Base-by-base conservation (phyloP, 2,888 invertebrate species). In the Plemyria rubiginata region DNA sequence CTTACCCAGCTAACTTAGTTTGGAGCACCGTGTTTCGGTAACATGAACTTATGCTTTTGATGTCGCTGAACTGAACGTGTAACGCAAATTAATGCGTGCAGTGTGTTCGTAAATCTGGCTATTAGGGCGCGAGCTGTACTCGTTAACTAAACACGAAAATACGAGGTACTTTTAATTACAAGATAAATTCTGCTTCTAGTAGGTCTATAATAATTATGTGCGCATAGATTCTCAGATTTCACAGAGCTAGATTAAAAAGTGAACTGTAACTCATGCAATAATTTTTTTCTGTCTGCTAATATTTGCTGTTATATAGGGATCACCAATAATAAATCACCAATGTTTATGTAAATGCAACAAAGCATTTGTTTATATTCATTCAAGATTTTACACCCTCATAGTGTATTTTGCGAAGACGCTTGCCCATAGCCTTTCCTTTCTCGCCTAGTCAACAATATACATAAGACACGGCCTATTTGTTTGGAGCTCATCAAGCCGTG, bases 101-200 rank as follows among this genome's bases (percentile, higher is more conserved):
- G 41, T 60, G 62, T 59, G 65, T 70, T 61, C 70, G 59, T 75
- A 74, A 74, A 76, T 75, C 68, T 66, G 65, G 59, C 68, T 68
- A 72, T 73, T 71, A 73, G 65, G 63, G 56, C 56, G 58, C 66
- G 71, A 68, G 70, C 70, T 56, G 65, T 70, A 71, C 67, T 65
- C 62, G 72, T 74, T 70, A 71, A 65, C 72, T 72, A 75, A 79
- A 78, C 76, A 74, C 73, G 73, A 77, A 74, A 72, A 75, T 77
- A 76, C 68, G 70, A 70, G 68, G 64, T 71, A 72, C 57, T 77
- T 66, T 70, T 78, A 78, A 79, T 78, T 77, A 75, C 66, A 65
- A 75, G 72, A 78, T 74, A 74, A 73, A 77, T 80, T 78, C 68
- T 57, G 66, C 45, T 48, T n/a, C 12, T 28, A 28, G 48, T 48